Base-by-base conservation (phyloP, 2,888 invertebrate genomes). In the Chrysotoxum bicinctum region DNA sequence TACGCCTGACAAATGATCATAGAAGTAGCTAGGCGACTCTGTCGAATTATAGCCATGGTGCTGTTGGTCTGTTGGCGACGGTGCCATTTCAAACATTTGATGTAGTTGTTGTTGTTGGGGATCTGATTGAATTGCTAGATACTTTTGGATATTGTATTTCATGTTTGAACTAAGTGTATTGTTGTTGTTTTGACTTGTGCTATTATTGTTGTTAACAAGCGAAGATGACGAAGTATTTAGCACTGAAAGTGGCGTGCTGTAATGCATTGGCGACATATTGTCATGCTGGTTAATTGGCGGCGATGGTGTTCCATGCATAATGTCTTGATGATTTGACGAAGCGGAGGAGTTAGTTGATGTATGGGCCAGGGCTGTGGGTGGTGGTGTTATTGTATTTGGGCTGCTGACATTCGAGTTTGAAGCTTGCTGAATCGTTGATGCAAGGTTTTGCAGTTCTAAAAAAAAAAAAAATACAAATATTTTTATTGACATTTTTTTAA, bases 41-140 rank as follows among this genome's bases (percentile, higher is more conserved):
- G 85, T 75, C 6, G 88, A 85, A 75, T 86, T 88, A 45, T 88
- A 88, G 30, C 73, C 74, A 45, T 77, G 77, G 12, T 81, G 81
- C 14, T 73, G 77, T 45, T 79, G 76, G 37, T 85, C 85, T 14
- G 72, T 64, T 26, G 87, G 73, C 10, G 87, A 80, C 35, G 88
- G 87, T 50, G 86, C 23, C 70, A 87, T 81, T 16, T 77, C 79
- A 40, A 86, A 82, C 70, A 82, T 74, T 35, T 87, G 86, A 76
- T 87, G 78, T 1, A 81, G 78, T 54, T 84, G 70, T n/a, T 77
- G 66, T 66, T 88, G 90, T 23, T 91, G 91, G 77, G 90, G 89
- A 88, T 91, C 90, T 76, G 91, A 90, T 88, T 89, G 90, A 89
- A 90, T 90, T 88, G 90, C 89, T 87, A 91, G 89, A 88, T 90